These are phyloP conservation scores for Labroides dimidiatus DNA, from an alignment of 2,797 vertebrate species.

Conservation along the genomic window DNA sequence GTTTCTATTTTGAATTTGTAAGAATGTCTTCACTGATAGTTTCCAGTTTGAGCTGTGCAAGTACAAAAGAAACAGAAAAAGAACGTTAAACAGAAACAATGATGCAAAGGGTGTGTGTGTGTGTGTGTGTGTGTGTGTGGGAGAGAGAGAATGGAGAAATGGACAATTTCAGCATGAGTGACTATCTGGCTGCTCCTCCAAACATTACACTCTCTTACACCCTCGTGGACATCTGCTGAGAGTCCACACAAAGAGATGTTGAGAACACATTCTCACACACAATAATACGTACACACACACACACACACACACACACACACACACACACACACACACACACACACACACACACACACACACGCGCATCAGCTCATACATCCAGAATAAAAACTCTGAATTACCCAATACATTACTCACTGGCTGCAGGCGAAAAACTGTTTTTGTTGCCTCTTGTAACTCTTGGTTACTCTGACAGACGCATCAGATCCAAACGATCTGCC, in stretches of 20 bases:
- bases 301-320: conserved; percentile 31
- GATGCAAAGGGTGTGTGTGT: conserved; percentile 15
- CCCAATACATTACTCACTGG: conserved; percentile 66
- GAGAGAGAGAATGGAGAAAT: conserved; percentile 21
- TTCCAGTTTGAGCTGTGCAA: conserved; percentile 41
- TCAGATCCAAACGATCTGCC: conserved; percentile 53
- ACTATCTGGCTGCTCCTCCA: conserved; percentile 39
- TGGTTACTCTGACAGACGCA: conserved; percentile 65
- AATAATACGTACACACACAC: conserved; percentile 12
- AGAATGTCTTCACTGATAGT: conserved; percentile 14
- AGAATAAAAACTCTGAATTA: conserved; percentile 56
- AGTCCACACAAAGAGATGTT: conserved; percentile 23
- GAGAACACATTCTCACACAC: conserved; percentile 7
- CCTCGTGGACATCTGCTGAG: conserved; percentile 41
- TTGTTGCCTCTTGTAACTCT: conserved; percentile 72
- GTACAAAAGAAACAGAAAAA: conserved; percentile 25
- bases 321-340: conserved; percentile 21
- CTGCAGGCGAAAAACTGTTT: conserved; percentile 64
- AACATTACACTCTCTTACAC: conserved; percentile 45
- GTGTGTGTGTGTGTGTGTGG: conserved; percentile 11
- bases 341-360: conserved; percentile 17
- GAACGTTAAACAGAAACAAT: conserved; percentile 2
- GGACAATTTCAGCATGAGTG: conserved; percentile 39
- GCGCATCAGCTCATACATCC: conserved; percentile 30
- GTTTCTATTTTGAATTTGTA: conserved; percentile 13